A percentile compares a stretch with the other conserved stretches of the same genome.
phyloP scores from a whole-genome alignment of 2,797 vertebrate species.

The Spinibarbus caldwelli region DNA sequence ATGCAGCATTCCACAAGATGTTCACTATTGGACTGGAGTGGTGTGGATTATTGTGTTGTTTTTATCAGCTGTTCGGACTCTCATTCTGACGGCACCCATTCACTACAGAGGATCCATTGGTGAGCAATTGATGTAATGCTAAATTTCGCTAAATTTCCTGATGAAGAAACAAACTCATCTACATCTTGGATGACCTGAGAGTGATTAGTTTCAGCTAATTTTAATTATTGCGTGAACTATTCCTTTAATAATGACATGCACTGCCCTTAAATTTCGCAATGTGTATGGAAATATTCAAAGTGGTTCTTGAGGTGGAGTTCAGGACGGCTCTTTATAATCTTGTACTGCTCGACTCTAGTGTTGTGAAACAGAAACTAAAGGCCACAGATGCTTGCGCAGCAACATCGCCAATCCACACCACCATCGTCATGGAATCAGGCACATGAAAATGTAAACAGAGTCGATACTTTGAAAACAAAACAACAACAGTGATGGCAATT shows the following conservation, averaged over 20 bases:
- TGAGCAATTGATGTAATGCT: not conserved
- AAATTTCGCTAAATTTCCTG: not conserved
- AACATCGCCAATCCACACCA: constrained; percentile 61
- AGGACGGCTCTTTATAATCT: not conserved
- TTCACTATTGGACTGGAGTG: too few relatives aligned
- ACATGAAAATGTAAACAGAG: constrained; percentile 81
- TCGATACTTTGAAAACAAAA: constrained; percentile 59
- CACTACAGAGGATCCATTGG: too few relatives aligned
- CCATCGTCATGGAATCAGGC: constrained; percentile 79
- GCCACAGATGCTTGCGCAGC: constrained; percentile 72
- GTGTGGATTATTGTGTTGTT: too few relatives aligned
- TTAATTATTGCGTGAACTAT: not conserved
- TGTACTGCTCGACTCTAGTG: constrained; percentile 41
- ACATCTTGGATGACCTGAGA: not conserved
- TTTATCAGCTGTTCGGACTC: too few relatives aligned
- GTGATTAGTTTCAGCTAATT: not conserved
- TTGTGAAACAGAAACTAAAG: constrained; percentile 59
- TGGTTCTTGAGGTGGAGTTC: not conserved
- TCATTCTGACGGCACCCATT: too few relatives aligned
- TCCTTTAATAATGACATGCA: not conserved
- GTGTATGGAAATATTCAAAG: not conserved
- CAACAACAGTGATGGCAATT: constrained; percentile 19
- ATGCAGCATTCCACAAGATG: too few relatives aligned
- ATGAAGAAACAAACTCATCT: not conserved
- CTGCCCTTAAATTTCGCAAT: not conserved